Evolutionary conservation across 2,113 vertebrate genomes (phyloP), one percentile per base, ranked within the genome.

Genomic region (Natator depressus): DNA sequence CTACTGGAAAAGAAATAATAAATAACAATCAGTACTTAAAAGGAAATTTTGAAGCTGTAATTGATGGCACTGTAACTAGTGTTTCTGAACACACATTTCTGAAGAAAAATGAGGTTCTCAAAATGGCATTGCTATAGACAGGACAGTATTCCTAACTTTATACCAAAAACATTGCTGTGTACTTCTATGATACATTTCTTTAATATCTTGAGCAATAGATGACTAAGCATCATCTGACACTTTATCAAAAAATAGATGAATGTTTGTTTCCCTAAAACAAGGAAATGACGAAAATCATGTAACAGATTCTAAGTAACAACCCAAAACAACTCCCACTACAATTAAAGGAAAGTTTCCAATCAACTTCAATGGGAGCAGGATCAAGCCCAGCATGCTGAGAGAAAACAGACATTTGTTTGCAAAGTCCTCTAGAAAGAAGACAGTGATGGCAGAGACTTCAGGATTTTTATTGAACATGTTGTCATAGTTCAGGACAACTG

Each of bases 151-250:
- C 81, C 82, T 0, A 0, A 35, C 79, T 24, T 75, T 29, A 38
- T 5, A 31, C 20, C 47, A 55, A 4, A 31, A 90, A 86, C 38
- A 72, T 86, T 94, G 6, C 46, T 1, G 8, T 78, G 62, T 31
- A 31, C 27, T 8, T 89, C 79, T 51, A 24, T 27, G 89, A 88
- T 72, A 22, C 35, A 83, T 88, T 59, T 22, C 12, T 47, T 55
- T 75, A 91, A 72, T 78, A 7, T 81, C 81, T 92, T 93, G 92
- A 93, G 93, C 89, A 92, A 96, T 0, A 2, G 27, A 75, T 98
- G 96, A 98, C 95, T 95, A 92, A 96, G 50, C 94, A 62, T 97
- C 98, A 96, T 94, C 93, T 96, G 97, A 93, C 82, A 79, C 4
- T 94, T 91, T 38, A 87, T 57, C 94, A 85, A 96, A 95, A 96